Conservation (phyloP, 2,888 invertebrate species). For the Heteromyza rotundicornis region DNA sequence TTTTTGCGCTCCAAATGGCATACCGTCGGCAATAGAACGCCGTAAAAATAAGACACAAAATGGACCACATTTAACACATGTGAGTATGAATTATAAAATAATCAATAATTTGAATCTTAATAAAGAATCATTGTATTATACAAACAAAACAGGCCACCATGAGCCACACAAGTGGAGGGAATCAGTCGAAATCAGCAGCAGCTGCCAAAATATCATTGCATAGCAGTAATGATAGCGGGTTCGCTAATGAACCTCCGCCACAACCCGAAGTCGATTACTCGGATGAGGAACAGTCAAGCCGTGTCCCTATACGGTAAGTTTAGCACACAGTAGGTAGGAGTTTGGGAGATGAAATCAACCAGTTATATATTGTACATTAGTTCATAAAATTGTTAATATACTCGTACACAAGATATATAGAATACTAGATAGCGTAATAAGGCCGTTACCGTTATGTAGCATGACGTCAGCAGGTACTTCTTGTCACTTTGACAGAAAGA, state of each 20-base stretch:
- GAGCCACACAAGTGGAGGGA: constrained; percentile 37
- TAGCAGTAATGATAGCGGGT: constrained; percentile 91
- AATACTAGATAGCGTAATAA: too few relatives aligned
- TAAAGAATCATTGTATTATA: constrained; percentile 25
- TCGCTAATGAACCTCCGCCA: constrained; percentile 85
- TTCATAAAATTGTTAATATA: too few relatives aligned
- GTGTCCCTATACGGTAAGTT: constrained; percentile 65
- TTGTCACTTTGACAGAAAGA: too few relatives aligned
- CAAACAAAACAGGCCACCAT: constrained; percentile 30
- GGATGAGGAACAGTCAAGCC: constrained; percentile 80
- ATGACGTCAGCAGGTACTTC: too few relatives aligned
- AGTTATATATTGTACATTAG: too few relatives aligned
- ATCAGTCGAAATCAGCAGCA: constrained; percentile 51
- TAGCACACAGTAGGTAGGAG: background rate
- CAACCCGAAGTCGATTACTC: constrained; percentile 91
- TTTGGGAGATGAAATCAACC: too few relatives aligned
- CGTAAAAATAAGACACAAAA: constrained; percentile 53
- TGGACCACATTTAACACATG: constrained; percentile 50
- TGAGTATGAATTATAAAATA: constrained; percentile 23
- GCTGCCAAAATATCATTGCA: constrained; percentile 81
- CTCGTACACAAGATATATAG: too few relatives aligned
- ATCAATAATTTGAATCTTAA: background rate
- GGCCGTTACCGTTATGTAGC: too few relatives aligned
- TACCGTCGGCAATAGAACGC: constrained; percentile 52
- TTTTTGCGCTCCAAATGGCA: constrained; percentile 58